Base-by-base conservation (phyloP, 92 coral and sea anemone species). In the Epizoanthus rinbou region DNA sequence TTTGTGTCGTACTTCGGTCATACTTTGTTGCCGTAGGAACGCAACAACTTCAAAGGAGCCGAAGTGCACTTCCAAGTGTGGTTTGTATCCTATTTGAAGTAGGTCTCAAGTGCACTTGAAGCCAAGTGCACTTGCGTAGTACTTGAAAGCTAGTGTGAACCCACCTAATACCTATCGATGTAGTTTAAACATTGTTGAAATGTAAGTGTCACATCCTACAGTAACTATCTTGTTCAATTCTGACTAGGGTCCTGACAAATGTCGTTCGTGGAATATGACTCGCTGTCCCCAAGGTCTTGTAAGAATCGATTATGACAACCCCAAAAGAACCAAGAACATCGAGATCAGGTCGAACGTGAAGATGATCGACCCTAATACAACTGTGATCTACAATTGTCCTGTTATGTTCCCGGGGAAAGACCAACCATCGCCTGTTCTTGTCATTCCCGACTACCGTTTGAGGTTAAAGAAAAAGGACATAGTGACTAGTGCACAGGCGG, bases 401-500 rank as follows among this genome's bases (percentile, higher is more conserved):
- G 89, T 87, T 3, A 15, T 67, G 69, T 39, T 91, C 13, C 86
- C 90, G 22, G 89, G 92, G 6, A 70, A 22, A 7, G 90, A 88
- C 17, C 79, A 82, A 3, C 68, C 81, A 1, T 84, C 73, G 15
- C 64, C 89, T 1, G 81, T 87, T 57, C 70, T 92, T 53, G 86
- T 92, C 5, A 79, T 75, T 0, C 89, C 90, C 4, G 56, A 80
- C 15, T 37, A 23, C 22, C 35, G 62, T 15, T 50, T 92, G 64
- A 84, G 66, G 3, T 50, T 92, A 1, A 54, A 74, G 60, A 75
- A 16, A 24, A 88, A 91, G 15, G 85, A 90, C 59, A 82, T 90
- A 35, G 47, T 92, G 39, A 65, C 93, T n/a, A 92, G 95, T 81
- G 64, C 91, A 1, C 96, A 90, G 69, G 96, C 93, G 2, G 96